Percentiles rank a stretch among this genome's conserved stretches.
Evolutionary conservation across 1,140 invertebrate species (phyloP).

Genomic region (Macrotrachela quadricornifera): DNA sequence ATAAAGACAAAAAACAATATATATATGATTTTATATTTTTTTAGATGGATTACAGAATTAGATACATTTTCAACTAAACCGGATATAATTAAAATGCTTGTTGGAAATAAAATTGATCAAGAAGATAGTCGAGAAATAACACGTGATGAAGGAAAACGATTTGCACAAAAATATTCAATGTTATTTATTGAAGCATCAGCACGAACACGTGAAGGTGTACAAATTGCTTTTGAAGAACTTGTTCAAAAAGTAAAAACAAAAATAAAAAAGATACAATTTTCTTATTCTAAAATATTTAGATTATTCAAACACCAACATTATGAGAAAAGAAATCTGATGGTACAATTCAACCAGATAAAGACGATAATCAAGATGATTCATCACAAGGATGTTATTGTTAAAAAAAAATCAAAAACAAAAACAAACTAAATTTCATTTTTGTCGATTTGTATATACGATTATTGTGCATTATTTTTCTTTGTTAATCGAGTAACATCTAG

Average conservation of each 20-base stretch:
- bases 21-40: conserved; percentile 40
- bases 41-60: conserved; percentile 70
- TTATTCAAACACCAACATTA: conserved; percentile 5
- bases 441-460: no score
- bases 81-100: conserved; percentile 86
- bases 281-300: background rate
- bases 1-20: no score
- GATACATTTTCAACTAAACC: conserved; percentile 78
- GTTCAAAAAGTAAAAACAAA: conserved; percentile 31
- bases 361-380: no score
- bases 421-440: no score
- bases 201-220: conserved; percentile 80
- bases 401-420: no score
- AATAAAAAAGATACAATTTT: background rate
- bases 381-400: no score
- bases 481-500: no score
- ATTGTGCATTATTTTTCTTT: no score
- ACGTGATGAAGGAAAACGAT: conserved; percentile 71
- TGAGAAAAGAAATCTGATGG: background rate
- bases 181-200: conserved; percentile 93
- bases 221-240: conserved; percentile 86
- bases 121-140: conserved; percentile 54
- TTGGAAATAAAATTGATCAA: conserved; percentile 92
- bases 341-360: no score
- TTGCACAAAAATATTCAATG: conserved; percentile 79